Evolutionary conservation across 2,797 vertebrate species (phyloP).

Genomic region (Sebastolobus alascanus): DNA sequence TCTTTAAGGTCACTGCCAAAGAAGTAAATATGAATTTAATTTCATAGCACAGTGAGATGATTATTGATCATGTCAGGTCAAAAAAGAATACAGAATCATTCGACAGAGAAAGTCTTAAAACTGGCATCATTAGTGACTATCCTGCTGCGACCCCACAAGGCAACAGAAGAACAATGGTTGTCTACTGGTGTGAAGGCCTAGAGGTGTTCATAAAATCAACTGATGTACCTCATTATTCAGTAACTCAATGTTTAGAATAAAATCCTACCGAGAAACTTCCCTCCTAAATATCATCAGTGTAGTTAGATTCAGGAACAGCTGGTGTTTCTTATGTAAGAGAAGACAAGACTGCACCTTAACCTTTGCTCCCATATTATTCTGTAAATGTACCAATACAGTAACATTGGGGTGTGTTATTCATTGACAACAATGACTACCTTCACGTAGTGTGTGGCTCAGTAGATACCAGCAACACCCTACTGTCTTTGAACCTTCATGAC

Average conservation of each 20-base stretch:
- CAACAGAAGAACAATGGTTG: neutral
- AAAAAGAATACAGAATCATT: neutral
- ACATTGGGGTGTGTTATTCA: conserved; percentile 25
- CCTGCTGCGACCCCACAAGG: neutral
- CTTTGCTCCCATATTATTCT: neutral
- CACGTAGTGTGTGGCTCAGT: conserved; percentile 20
- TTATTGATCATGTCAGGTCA: neutral
- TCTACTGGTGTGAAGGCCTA: neutral
- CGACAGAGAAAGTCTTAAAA: neutral
- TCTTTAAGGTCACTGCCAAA: conserved; percentile 54
- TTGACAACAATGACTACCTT: conserved; percentile 41
- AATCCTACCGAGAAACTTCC: neutral
- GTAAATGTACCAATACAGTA: neutral
- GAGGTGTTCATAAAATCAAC: neutral
- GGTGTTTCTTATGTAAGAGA: neutral
- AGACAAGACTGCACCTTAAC: neutral
- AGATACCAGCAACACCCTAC: conserved; percentile 32
- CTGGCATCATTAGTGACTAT: neutral
- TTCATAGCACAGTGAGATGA: conserved; percentile 12
- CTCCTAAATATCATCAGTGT: neutral
- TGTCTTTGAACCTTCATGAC: conserved; percentile 45
- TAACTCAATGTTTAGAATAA: neutral
- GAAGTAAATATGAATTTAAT: neutral
- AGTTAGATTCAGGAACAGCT: neutral
- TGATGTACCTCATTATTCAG: neutral